phyloP scores from a whole-genome alignment of 2,888 invertebrate genomes.

The Dendrolimus houi region DNA sequence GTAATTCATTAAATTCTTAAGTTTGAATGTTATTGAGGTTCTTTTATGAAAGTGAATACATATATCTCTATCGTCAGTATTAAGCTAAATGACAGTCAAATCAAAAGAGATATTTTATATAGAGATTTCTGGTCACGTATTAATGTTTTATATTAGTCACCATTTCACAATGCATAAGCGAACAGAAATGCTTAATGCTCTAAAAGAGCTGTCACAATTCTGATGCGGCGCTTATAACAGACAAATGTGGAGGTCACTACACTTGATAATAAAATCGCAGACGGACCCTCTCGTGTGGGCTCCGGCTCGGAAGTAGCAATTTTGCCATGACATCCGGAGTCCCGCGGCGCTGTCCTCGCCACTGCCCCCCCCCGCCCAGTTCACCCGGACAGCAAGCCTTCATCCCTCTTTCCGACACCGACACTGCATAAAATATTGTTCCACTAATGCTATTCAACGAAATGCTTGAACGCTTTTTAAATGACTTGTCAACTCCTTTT shows the following conservation, averaged over 20 bases:
- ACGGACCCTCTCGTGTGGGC: slow-evolving; percentile 50
- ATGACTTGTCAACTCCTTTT: slow-evolving; percentile 25
- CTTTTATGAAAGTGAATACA: too few species aligned
- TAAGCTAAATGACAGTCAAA: too few species aligned
- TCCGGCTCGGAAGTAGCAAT: slow-evolving; percentile 64
- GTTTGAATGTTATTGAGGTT: too few species aligned
- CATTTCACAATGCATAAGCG: too few species aligned
- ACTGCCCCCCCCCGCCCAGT: slow-evolving; percentile 19
- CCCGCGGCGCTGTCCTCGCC: slow-evolving; percentile 52
- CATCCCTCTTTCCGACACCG: slow-evolving; percentile 11
- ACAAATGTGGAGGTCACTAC: slow-evolving; percentile 44
- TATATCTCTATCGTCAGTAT: too few species aligned
- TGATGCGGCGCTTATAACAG: slow-evolving; percentile 43
- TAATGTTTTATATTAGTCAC: too few species aligned
- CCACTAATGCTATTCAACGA: slow-evolving; percentile 38
- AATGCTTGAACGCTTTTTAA: slow-evolving; percentile 34
- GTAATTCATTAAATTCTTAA: too few species aligned
- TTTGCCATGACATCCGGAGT: slow-evolving; percentile 64
- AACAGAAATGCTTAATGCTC: slow-evolving; percentile 3
- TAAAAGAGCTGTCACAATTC: slow-evolving; percentile 36
- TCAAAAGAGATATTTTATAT: too few species aligned
- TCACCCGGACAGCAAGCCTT: background rate
- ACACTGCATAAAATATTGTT: slow-evolving; percentile 44
- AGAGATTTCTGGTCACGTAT: too few species aligned
- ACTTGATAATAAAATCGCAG: slow-evolving; percentile 56